Conservation (phyloP, 2,888 invertebrate species). For the Polydrusus cervinus region DNA sequence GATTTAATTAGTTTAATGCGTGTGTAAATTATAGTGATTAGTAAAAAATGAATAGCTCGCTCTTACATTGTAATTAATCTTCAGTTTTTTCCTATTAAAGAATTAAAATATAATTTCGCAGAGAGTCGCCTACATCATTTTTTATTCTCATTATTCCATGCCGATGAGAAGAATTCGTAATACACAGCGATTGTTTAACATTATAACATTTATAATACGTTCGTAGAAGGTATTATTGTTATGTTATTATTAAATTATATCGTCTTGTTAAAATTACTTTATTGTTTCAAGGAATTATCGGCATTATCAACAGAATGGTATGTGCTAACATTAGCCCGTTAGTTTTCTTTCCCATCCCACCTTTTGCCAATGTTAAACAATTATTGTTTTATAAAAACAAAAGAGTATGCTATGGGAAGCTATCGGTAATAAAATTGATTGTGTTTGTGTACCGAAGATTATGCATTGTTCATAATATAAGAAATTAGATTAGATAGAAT, state of each 20-base stretch:
- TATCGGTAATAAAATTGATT: background rate
- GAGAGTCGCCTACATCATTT: background rate
- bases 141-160: background rate
- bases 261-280: conserved; percentile 23
- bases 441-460: too few species aligned
- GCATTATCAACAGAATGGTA: conserved; percentile 13
- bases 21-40: background rate
- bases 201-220: conserved; percentile 4
- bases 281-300: conserved; percentile 28
- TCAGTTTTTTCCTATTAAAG: background rate
- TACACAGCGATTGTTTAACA: conserved; percentile 15
- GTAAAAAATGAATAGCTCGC: background rate
- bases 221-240: conserved; percentile 30
- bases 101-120: background rate
- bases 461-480: too few species aligned
- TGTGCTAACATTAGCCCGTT: conserved; percentile 3
- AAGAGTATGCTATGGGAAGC: background rate
- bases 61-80: background rate
- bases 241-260: conserved; percentile 24
- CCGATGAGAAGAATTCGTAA: conserved; percentile 24
- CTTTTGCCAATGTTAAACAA: conserved; percentile 2
- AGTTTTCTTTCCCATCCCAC: conserved; percentile 9
- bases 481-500: too few species aligned
- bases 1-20: too few species aligned
- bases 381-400: background rate